Base-by-base conservation (phyloP, 2,797 vertebrate species). In the Momotus momota region DNA sequence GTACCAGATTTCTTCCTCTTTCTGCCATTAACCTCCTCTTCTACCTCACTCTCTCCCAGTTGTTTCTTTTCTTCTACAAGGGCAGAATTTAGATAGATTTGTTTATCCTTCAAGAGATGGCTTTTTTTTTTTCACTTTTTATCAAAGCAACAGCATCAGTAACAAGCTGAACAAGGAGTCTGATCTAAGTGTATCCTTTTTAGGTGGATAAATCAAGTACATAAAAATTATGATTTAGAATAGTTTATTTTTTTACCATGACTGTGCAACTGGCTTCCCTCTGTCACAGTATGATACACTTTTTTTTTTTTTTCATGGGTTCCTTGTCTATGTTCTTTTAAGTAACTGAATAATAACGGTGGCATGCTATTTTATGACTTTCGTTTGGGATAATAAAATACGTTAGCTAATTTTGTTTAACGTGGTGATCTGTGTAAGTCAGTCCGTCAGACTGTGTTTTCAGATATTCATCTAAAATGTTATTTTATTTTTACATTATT, bases 11-110 rank as follows among this genome's bases (percentile, higher is more conserved):
- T 82, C 6, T 60, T 80, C 27, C 31, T 77, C 22, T 15, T 61
- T 40, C 43, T 60, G 14, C 25, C 22, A 70, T 48, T 81, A 49
- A 64, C 6, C 2, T 74, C 8, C 10, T 6, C 14, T 14, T 62
- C 7, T 3, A 51, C 23, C 19, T 41, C 21, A 21, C 3, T 3
- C 3, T 21, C 3, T 3, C 20, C 2, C 57, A 55, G 7, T 12
- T 9, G 3, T 26, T 29, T 29, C 57, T 58, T 35, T 22, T 49
- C 11, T 27, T 51, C 10, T 40, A 62, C 33, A 40, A 74, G 22
- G 40, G 16, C 55, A 58, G 25, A 64, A 57, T 88, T 52, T 46
- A 29, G 19, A 46, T 67, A 33, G n/a, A 66, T 62, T 19, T 35
- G 21, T 64, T 72, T 67, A 31, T 21, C 14, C 19, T 77, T n/a